Evolutionary conservation across 2,797 vertebrate genomes (phyloP), one percentile per base, ranked within the genome.

Genomic region (Crypturellus tataupa): DNA sequence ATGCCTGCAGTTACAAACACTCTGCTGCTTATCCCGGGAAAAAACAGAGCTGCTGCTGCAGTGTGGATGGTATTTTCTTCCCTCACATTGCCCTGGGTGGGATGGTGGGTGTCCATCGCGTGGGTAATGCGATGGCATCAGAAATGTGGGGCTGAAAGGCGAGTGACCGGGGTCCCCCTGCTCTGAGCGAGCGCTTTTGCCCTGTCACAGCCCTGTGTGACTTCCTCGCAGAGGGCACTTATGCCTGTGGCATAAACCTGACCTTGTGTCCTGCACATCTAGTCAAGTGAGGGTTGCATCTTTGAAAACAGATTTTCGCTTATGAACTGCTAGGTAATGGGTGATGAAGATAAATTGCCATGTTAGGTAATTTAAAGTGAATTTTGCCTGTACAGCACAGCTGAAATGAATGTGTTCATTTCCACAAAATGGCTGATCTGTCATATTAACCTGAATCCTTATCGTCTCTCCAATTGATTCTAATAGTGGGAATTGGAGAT

Each of bases 361-460:
- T 33, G 65, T 89, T 92, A 85, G 42, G 69, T 69, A 82, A 94
- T 94, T 93, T 71, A 71, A 95, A 89, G 85, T 69, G 82, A 89
- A 80, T 96, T 95, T 87, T 80, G 29, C 49, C 87, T 78, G 53
- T 75, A 37, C 44, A 71, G 82, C 49, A 53, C 25, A 62, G 82
- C 42, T 83, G 13, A 93, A 94, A 91, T 58, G 49, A 85, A 94
- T 85, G 81, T 58, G 53, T 62, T 96, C 71, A 83, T 92, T 89
- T 76, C 58, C 49, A 33, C 79, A 73, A 67, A 93, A 83, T 60
- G 89, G 81, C 81, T 1, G 1, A 68, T 89, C 79, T 78, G 91
- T 93, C 95, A 82, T 71, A 49, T 94, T 94, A 89, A 80, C 79
- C 62, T 0, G 1, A 78, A 82, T 71, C 82, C 62, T 94, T 86